A percentile compares a stretch with the other conserved stretches of the same genome.
These are phyloP conservation scores for Campoplex nolae DNA, from an alignment of 2,888 invertebrate genomes.

Conservation along the genomic window DNA sequence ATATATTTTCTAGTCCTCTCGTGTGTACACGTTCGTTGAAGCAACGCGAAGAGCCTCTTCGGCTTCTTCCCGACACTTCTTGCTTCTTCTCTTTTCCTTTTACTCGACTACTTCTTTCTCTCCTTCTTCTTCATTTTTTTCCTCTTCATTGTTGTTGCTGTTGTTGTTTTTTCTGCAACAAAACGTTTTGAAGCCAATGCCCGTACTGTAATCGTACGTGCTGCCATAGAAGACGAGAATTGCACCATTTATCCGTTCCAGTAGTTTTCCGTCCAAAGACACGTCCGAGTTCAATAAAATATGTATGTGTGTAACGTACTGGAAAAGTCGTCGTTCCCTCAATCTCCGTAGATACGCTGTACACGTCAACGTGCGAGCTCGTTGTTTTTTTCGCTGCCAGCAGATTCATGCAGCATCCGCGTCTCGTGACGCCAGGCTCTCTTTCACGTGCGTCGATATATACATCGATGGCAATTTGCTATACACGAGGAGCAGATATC, in stretches of 20 bases:
- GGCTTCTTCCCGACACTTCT: slow-evolving; percentile 8
- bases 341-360: background rate
- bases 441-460: background rate
- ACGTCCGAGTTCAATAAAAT: background rate
- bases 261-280: slow-evolving; percentile 23
- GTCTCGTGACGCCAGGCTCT: background rate
- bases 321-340: slow-evolving; percentile 13
- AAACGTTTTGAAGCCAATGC: slow-evolving; percentile 23
- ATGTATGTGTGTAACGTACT: background rate
- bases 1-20: background rate
- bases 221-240: slow-evolving; percentile 18
- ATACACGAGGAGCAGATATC: background rate
- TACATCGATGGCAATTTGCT: slow-evolving; percentile 43
- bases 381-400: slow-evolving; percentile 25
- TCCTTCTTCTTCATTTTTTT: background rate
- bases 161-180: slow-evolving; percentile 17
- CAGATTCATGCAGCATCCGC: slow-evolving; percentile 12
- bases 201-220: slow-evolving; percentile 28
- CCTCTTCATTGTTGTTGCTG: background rate
- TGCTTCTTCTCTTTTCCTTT: background rate
- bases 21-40: background rate
- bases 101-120: background rate
- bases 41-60: slow-evolving; percentile 14
- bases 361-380: slow-evolving; percentile 31
- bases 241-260: slow-evolving; percentile 20